These are phyloP conservation scores for Sceliomorpha sp. DNA, from an alignment of 2,888 invertebrate species.

Conservation along the genomic window DNA sequence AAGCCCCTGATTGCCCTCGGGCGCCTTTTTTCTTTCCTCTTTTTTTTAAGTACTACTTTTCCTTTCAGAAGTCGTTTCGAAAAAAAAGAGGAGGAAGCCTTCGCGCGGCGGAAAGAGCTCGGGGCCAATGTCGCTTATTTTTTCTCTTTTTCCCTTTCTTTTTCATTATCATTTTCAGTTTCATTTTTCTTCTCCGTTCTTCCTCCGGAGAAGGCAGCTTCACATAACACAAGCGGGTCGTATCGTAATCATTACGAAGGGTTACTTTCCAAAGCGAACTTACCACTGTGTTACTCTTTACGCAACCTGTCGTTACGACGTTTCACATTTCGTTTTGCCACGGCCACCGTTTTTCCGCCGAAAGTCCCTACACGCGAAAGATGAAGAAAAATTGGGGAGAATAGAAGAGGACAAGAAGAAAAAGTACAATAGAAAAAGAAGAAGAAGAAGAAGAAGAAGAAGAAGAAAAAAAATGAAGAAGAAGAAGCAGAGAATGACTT, in stretches of 20 bases:
- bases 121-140: slow-evolving; percentile 9
- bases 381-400: no score
- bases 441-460: no score
- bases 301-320: neutral
- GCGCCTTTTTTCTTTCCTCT: slow-evolving; percentile 40
- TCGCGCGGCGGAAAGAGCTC: slow-evolving; percentile 6
- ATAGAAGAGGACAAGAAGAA: no score
- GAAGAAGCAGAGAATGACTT: no score
- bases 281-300: slow-evolving; percentile 1
- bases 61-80: slow-evolving; percentile 12
- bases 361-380: no score
- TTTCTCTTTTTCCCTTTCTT: neutral
- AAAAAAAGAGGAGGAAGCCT: slow-evolving; percentile 7
- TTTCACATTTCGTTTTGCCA: no score
- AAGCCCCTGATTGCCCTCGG: slow-evolving; percentile 62
- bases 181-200: slow-evolving; percentile 5
- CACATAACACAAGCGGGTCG: slow-evolving; percentile 27
- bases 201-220: slow-evolving; percentile 20
- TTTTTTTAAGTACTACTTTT: slow-evolving; percentile 24
- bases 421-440: no score
- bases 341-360: slow-evolving; percentile 1
- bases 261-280: slow-evolving; percentile 21
- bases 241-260: slow-evolving; percentile 26
- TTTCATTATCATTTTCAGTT: no score
- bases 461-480: no score